Evolutionary conservation across 2,888 invertebrate species (phyloP).

Genomic region (Rhimphoctona megacephalus): DNA sequence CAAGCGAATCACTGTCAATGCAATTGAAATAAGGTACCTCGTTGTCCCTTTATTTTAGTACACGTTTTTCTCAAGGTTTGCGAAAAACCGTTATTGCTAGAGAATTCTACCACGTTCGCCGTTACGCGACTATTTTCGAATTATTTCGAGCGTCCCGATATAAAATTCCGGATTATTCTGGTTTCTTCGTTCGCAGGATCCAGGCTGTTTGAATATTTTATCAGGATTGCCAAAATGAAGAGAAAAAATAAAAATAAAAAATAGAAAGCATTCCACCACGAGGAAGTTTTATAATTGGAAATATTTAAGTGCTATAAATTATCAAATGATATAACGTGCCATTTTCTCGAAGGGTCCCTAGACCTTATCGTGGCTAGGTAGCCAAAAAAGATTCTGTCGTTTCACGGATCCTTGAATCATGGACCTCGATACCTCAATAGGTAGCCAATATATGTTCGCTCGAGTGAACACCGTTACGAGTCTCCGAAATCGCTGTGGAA

Average conservation of each 20-base stretch:
- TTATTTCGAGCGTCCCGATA: conserved; percentile 6
- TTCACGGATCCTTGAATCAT: conserved; percentile 5
- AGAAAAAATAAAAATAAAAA: background rate
- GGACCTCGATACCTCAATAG: conserved; percentile 48
- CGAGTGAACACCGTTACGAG: conserved; percentile 62
- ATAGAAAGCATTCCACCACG: background rate
- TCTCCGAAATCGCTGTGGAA: conserved; percentile 18
- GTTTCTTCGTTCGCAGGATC: conserved; percentile 3
- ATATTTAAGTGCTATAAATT: background rate
- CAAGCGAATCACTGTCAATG: background rate
- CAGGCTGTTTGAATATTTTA: background rate
- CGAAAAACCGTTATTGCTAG: background rate
- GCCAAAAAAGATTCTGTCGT: background rate
- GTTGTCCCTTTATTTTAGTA: background rate
- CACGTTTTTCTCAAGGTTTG: background rate
- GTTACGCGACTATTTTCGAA: conserved; percentile 16
- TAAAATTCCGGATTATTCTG: background rate
- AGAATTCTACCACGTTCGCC: conserved; percentile 1
- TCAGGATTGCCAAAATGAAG: background rate
- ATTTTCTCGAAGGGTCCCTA: background rate
- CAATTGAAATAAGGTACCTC: background rate
- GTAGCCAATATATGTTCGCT: conserved; percentile 43
- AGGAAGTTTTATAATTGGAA: background rate
- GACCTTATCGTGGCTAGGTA: background rate
- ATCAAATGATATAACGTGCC: background rate